Base-by-base conservation (phyloP, 2,888 invertebrate genomes). In the Biston stratarius region DNA sequence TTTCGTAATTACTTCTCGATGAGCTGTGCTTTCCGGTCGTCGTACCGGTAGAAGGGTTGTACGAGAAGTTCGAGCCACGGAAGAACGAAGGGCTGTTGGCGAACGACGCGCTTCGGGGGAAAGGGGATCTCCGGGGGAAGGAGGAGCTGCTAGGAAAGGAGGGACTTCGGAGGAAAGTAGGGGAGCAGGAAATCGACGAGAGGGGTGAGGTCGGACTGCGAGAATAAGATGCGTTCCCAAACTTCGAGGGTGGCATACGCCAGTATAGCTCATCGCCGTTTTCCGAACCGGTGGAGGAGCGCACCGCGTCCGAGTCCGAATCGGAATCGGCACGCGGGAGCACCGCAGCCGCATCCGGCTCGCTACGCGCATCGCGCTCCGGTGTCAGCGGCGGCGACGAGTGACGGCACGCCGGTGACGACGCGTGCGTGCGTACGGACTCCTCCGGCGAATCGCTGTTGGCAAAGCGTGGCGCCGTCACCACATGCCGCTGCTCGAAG, bases 241-340 rank as follows among this genome's bases (percentile, higher is more conserved):
- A 47, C 57, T 38, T 47, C 5, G 57, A 45, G 2, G 33, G 14
- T 14, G 45, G 57, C 57, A 36, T 47, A 14, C 15, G 15, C 36
- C 58, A 57, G 57, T 14, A 44, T 8, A 34, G 57, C 34, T 45
- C 45, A n/a, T 42, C 45, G 45, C 57, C n/a, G 34, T 45, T 45
- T 8, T 34, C 45, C n/a, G 42, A 45, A n/a, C 53, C 61, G 15
- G 10, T 15, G n/a, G 49, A 36, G 12, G 57, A 47, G 6, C 47
- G 44, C 5, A 12, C 10, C 57, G 40, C 14, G 45, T 42, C 45
- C 14, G 55, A 55, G 12, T 33, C 33, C 2, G 38, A 45, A 7
- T 34, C 47, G 9, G 49, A 12, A 11, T 44, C 42, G 42, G 12
- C 8, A 44, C 12, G 44, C 56, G 34, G n/a, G 8, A 57, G 9